Evolutionary conservation across 2,888 invertebrate genomes (phyloP), one percentile per base, ranked within the genome.

Genomic region (Limulus polyphemus): DNA sequence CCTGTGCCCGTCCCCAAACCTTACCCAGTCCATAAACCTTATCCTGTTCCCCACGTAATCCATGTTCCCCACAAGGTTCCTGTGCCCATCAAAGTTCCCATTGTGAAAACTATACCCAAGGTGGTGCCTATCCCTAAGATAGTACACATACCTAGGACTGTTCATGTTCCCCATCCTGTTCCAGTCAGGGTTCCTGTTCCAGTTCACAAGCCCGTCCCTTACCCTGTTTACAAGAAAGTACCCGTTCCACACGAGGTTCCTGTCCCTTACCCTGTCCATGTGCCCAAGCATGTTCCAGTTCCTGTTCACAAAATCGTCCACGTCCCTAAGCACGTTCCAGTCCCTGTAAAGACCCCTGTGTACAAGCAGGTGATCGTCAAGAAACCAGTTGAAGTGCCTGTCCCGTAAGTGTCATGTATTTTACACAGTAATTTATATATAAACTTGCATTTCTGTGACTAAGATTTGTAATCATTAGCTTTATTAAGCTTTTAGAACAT

Each of bases 361-460:
- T 70, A 70, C 62, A 71, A 71, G 61, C 66, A 71, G 49, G 61
- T 71, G 46, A 67, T 69, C 55, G 69, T 71, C 12, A 71, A 71
- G 64, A 71, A 71, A 61, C 69, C 70, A 56, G 64, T 71, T n/a
- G 67, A 70, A 57, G 69, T 71, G 1, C 71, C 71, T 32, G 70
- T 70, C 7, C 70, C 70, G 70, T 70, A 64, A 69, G 70, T 70
- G 32, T 32, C 32, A 32, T 32, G 32, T 32, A 32, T 32, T 32
- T 32, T 32, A 32, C 32, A 32, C 5, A 32, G 32, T 32, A 32
- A 32, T 32, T 32, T 32, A 32, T 32, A 32, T 32, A 32, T 32
- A 32, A 32, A 1, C 32, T 32, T 32, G 32, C 32, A 32, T 5
- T 2, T 32, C 7, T 32, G 32, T 32, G 3, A 32, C 32, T 32